phyloP scores from a whole-genome alignment of 30 jellyfish, hydroid and myxozoan species.

The Aurelia sp. region DNA sequence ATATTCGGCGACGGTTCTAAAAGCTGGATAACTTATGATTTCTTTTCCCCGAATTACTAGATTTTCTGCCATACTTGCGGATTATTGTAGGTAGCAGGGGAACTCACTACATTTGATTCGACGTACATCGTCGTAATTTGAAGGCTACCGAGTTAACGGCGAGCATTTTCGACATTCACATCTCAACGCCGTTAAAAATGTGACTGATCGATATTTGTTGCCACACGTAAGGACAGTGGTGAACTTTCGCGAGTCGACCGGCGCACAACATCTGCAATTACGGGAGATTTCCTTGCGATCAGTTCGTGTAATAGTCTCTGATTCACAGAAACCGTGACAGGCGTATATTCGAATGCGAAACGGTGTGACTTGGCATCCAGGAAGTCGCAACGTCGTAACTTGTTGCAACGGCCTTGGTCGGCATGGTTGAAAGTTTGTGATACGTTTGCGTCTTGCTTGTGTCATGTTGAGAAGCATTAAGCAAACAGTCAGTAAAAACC shows the following conservation, averaged over 20 bases:
- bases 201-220: background rate
- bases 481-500: constrained; percentile 37
- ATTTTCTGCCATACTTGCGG: no score
- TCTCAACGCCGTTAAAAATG: background rate
- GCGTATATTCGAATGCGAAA: constrained; percentile 2
- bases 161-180: constrained; percentile 48
- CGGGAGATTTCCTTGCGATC: constrained; percentile 30
- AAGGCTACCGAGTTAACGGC: constrained; percentile 21
- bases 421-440: constrained; percentile 46
- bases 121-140: background rate
- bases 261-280: constrained; percentile 56
- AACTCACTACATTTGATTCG: no score
- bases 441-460: constrained; percentile 63
- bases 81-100: no score
- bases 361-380: constrained; percentile 25
- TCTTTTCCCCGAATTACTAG: no score
- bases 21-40: no score
- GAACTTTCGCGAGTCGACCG: background rate
- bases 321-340: constrained; percentile 65
- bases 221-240: background rate
- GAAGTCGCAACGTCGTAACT: constrained; percentile 28
- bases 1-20: no score
- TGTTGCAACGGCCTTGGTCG: constrained; percentile 20
- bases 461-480: constrained; percentile 43
- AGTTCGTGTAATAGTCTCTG: constrained; percentile 59